Base-by-base conservation (phyloP, 2,888 invertebrate species). In the Tuta absoluta region DNA sequence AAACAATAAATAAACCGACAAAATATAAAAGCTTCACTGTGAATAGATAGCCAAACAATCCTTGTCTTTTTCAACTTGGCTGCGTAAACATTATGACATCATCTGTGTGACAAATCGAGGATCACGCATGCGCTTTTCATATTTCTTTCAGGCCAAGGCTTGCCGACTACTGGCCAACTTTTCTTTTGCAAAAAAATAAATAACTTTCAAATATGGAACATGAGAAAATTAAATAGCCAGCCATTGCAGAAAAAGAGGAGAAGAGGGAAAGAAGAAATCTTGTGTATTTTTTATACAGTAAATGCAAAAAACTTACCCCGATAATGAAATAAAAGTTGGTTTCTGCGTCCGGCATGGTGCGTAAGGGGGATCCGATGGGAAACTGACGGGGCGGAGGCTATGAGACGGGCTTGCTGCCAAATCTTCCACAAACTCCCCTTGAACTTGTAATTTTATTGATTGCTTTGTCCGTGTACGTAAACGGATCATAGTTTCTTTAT, bases 321-420 rank as follows among this genome's bases (percentile, higher is more conserved):
- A 88, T 87, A 73, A 84, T 85, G 14, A 72, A 74, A 67, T 83
- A 77, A 5, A 86, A 68, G 0, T 72, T 76, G 17, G 71, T 67
- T 66, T 77, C 78, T 24, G 76, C 71, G 62, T 62, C 62, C 66
- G 84, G 80, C 89, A 88, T 89, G 85, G 81, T 82, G 78, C 75
- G 76, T 73, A 75, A 75, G 71, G 73, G 70, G 71, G 67, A 65
- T 71, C 70, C 81, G 66, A 81, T 79, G 81, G 82, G 73, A 67
- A 56, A 85, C 82, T 85, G 84, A 68, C 72, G 75, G 71, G 66
- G 66, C 69, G 72, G 72, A 71, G 67, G 58, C 72, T 71, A 69
- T 70, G 64, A 71, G 72, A 87, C 87, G 81, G 65, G 69, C 64
- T 84, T 87, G 86, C 86, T 86, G 84, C 68, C 76, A 71, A 70